phyloP scores from a whole-genome alignment of 1,140 invertebrate genomes.

The Diprion similis region DNA sequence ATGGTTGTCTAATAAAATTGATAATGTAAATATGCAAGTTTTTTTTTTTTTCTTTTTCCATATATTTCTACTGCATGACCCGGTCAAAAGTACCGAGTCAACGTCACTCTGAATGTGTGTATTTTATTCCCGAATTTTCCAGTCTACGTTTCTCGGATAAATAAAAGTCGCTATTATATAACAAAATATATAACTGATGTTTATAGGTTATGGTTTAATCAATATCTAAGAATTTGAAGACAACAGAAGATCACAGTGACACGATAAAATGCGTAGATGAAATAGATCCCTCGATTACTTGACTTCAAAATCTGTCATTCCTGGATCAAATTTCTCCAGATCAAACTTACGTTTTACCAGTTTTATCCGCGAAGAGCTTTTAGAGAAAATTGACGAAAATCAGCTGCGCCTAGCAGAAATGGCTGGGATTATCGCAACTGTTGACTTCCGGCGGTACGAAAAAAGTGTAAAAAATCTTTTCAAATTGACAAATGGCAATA shows the following conservation, averaged over 20 bases:
- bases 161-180: background rate
- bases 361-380: background rate
- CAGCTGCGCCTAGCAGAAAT: constrained; percentile 4
- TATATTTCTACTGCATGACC: no score
- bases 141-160: background rate
- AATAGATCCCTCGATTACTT: no score
- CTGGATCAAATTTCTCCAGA: background rate
- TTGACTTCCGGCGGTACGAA: background rate
- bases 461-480: no score
- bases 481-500: no score
- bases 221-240: no score
- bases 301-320: no score
- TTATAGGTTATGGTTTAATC: no score
- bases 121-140: background rate
- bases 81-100: no score
- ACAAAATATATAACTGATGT: background rate
- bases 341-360: background rate
- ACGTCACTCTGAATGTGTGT: no score
- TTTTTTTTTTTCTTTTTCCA: background rate
- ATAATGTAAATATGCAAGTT: background rate
- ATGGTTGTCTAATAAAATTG: constrained; percentile 41
- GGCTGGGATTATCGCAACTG: background rate
- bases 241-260: no score
- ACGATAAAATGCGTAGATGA: no score
- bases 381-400: background rate